Percentiles rank a stretch among this genome's conserved stretches.
These are phyloP conservation scores for Scomber japonicus DNA, from an alignment of 2,113 vertebrate genomes.

Conservation along the genomic window DNA sequence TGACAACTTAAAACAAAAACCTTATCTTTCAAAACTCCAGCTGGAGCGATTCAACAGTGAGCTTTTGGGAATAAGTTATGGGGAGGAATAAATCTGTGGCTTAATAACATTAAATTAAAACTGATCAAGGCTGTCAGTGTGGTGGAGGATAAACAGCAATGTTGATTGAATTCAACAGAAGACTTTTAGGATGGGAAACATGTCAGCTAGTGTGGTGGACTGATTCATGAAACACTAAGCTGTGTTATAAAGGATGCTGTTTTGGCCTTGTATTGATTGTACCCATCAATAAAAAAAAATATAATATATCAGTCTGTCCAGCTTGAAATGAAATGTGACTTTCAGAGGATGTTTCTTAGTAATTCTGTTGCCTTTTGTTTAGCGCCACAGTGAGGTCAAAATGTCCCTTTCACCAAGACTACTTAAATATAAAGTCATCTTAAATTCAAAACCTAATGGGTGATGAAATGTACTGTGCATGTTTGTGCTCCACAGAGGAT, in stretches of 20 bases:
- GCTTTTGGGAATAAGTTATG: slow-evolving; percentile 6
- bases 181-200: background rate
- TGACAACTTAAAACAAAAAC: background rate
- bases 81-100: slow-evolving; percentile 1
- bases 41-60: slow-evolving; percentile 6
- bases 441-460: too few relatives aligned
- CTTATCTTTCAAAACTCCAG: slow-evolving; percentile 9
- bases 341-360: background rate
- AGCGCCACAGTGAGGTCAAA: too few relatives aligned
- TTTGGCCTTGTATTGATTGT: background rate
- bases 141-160: background rate
- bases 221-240: background rate
- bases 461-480: too few relatives aligned
- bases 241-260: background rate
- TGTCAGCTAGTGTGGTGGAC: background rate
- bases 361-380: too few relatives aligned
- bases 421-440: too few relatives aligned
- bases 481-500: too few relatives aligned
- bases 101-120: slow-evolving; percentile 7
- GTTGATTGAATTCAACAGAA: background rate
- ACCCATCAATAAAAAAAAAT: background rate
- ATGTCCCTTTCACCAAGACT: too few relatives aligned
- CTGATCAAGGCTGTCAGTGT: background rate
- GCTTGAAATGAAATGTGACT: background rate
- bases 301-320: background rate